A percentile compares a stretch with the other conserved stretches of the same genome.
These are phyloP conservation scores for Eucidaris tribuloides DNA, from an alignment of 35 echinoderm and acorn worm species.

Conservation along the genomic window DNA sequence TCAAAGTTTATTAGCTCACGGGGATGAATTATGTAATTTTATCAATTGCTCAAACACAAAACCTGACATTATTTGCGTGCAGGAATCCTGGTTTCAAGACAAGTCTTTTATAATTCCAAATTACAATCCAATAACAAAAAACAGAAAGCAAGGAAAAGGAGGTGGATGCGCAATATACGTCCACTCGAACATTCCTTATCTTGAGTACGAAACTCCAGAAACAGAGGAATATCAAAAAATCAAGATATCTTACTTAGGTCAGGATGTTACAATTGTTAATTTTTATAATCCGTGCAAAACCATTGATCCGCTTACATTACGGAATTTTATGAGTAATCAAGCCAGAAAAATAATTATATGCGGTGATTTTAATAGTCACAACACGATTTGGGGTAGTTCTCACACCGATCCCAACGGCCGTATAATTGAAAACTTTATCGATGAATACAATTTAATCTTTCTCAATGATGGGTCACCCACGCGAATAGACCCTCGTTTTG, in stretches of 20 bases:
- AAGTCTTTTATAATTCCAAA: background rate
- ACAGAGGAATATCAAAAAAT: background rate
- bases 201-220: background rate
- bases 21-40: background rate
- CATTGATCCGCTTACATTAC: background rate
- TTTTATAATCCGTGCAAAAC: background rate
- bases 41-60: background rate
- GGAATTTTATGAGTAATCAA: no score
- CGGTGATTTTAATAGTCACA: background rate
- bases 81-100: background rate
- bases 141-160: background rate
- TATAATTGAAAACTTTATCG: background rate
- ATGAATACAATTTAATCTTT: background rate
- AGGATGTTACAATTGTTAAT: background rate
- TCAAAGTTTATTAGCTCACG: background rate
- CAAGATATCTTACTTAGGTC: background rate
- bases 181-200: background rate
- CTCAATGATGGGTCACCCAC: background rate
- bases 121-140: background rate
- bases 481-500: background rate
- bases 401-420: background rate
- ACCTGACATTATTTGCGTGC: background rate
- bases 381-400: background rate
- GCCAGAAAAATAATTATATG: background rate
- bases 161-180: background rate